phyloP scores from a whole-genome alignment of 1,140 invertebrate species.

The Lanistes nyassanus region DNA sequence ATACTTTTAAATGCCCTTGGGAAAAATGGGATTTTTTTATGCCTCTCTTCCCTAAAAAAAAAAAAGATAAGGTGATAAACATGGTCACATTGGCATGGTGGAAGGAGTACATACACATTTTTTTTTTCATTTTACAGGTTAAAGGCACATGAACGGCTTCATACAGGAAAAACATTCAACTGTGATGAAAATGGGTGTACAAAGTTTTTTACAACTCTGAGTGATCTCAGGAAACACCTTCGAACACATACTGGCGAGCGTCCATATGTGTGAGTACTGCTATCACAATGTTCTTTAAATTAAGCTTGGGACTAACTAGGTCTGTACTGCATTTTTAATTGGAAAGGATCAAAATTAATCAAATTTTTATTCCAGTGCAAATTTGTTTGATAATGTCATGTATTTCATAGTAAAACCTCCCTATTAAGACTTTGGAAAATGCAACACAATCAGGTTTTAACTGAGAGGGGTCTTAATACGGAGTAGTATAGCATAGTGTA shows the following conservation, averaged over 20 bases:
- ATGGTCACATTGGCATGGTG: too few species aligned
- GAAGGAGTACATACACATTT: neutral
- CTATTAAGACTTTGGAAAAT: too few species aligned
- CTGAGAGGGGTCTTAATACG: too few species aligned
- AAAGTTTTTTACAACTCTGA: conserved; percentile 93
- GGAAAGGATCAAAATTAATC: too few species aligned
- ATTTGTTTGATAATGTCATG: too few species aligned
- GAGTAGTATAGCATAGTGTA: too few species aligned
- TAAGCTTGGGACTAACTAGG: too few species aligned
- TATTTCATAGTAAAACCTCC: too few species aligned
- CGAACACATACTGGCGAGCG: conserved; percentile 92
- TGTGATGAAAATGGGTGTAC: conserved; percentile 84
- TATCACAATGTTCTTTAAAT: neutral
- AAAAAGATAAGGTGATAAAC: too few species aligned
- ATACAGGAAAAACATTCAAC: conserved; percentile 95
- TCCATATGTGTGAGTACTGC: conserved; percentile 82
- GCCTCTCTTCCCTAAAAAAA: neutral
- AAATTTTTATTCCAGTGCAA: too few species aligned
- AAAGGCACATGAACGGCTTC: conserved; percentile 89
- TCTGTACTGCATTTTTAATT: too few species aligned
- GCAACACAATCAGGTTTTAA: too few species aligned
- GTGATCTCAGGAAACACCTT: conserved; percentile 92
- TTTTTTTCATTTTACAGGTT: conserved; percentile 72
- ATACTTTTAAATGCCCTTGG: neutral
- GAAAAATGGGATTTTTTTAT: neutral